These are phyloP conservation scores for Pocota personata DNA, from an alignment of 2,888 invertebrate genomes.

Conservation along the genomic window DNA sequence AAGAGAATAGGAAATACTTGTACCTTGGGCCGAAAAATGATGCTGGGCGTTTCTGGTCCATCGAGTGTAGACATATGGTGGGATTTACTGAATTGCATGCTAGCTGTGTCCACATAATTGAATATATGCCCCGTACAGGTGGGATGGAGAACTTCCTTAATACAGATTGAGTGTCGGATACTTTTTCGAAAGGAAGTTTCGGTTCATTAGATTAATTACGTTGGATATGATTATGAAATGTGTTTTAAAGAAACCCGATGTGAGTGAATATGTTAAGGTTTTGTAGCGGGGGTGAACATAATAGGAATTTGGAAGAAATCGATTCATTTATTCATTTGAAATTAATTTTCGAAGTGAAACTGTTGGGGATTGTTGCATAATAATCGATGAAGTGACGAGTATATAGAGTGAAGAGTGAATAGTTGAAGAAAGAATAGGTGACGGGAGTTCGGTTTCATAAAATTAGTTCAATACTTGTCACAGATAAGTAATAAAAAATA, in stretches of 20 bases:
- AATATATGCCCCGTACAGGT: conserved; percentile 28
- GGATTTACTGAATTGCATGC: conserved; percentile 4
- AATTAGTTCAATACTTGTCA: too few species aligned
- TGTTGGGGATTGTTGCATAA: too few species aligned
- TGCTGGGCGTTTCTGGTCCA: conserved; percentile 43
- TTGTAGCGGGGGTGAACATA: too few species aligned
- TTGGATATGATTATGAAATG: not conserved
- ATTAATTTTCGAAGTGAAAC: too few species aligned
- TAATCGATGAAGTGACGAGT: too few species aligned
- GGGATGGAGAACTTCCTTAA: conserved; percentile 32
- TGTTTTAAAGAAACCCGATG: not conserved
- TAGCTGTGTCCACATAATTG: conserved; percentile 20
- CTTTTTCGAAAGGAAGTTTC: conserved; percentile 2
- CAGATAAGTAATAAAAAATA: too few species aligned
- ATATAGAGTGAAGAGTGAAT: too few species aligned
- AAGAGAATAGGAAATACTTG: conserved; percentile 66
- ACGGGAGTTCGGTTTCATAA: too few species aligned
- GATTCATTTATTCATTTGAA: too few species aligned
- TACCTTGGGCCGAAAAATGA: conserved; percentile 20
- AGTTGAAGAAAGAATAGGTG: too few species aligned
- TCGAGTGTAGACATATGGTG: not conserved
- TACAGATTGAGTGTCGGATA: not conserved
- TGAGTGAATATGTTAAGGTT: too few species aligned
- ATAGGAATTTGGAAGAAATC: too few species aligned
- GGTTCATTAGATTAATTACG: not conserved